These are phyloP conservation scores for Montipora foliosa DNA, from an alignment of 64 coral and sea anemone species.

Conservation along the genomic window DNA sequence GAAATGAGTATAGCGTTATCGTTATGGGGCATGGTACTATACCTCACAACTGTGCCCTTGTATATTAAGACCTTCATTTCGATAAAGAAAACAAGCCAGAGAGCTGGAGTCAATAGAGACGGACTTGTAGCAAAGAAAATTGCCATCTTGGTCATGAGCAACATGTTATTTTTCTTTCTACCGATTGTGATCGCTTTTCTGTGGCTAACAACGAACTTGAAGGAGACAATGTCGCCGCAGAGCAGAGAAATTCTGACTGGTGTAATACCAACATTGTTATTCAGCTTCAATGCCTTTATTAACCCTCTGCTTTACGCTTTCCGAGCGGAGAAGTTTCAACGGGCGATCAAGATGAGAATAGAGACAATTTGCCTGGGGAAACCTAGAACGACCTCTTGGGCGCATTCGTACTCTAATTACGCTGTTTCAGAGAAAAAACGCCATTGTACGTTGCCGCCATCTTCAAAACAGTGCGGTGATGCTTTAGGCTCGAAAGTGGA, in stretches of 20 bases:
- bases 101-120: slow-evolving; percentile 38
- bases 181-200: slow-evolving; percentile 71
- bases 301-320: slow-evolving; percentile 87
- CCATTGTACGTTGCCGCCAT: too few relatives aligned
- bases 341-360: slow-evolving; percentile 10
- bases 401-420: not conserved
- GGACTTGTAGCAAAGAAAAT: slow-evolving; percentile 55
- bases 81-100: slow-evolving; percentile 65
- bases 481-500: too few relatives aligned
- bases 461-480: too few relatives aligned
- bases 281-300: slow-evolving; percentile 71
- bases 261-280: slow-evolving; percentile 26
- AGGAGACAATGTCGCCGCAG: slow-evolving; percentile 72
- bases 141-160: slow-evolving; percentile 70
- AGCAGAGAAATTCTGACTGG: slow-evolving; percentile 75
- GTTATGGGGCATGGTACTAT: slow-evolving; percentile 26
- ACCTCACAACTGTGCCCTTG: slow-evolving; percentile 72
- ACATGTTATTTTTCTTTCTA: slow-evolving; percentile 85
- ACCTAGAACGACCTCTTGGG: not conserved
- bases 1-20: slow-evolving; percentile 52
- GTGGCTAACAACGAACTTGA: slow-evolving; percentile 69
- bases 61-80: slow-evolving; percentile 69
- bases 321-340: slow-evolving; percentile 61
- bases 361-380: slow-evolving; percentile 8
- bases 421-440: not conserved